Conservation (phyloP, 2,888 invertebrate species). For the Xylophagus ater region DNA sequence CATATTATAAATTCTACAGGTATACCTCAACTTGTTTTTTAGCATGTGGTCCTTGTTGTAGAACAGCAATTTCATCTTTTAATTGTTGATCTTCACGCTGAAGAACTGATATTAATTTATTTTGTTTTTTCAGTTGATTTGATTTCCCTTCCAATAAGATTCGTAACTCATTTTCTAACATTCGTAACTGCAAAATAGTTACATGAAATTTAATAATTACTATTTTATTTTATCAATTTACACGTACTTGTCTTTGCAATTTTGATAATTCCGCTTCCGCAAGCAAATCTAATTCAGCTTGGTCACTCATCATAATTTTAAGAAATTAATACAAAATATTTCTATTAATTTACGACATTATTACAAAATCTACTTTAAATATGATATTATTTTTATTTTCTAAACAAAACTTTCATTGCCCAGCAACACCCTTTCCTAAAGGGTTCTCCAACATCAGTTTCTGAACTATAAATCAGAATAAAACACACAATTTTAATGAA, state of each 20-base stretch:
- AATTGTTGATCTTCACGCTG: conserved; percentile 33
- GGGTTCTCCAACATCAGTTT: too few species aligned
- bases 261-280: conserved; percentile 65
- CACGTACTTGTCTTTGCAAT: conserved; percentile 58
- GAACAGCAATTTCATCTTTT: conserved; percentile 27
- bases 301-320: conserved; percentile 50
- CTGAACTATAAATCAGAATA: too few species aligned
- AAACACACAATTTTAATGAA: too few species aligned
- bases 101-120: conserved; percentile 31
- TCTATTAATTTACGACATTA: too few species aligned
- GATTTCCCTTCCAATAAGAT: conserved; percentile 31
- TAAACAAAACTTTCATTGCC: too few species aligned
- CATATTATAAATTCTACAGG: too few species aligned
- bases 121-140: conserved; percentile 33
- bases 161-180: conserved; percentile 23
- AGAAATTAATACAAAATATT: too few species aligned
- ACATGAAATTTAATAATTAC: too few species aligned
- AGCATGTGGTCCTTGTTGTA: conserved; percentile 34
- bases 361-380: too few species aligned
- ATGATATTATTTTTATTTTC: too few species aligned
- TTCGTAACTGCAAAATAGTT: conserved; percentile 27
- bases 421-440: too few species aligned
- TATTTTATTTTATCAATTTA: conserved; percentile 3
- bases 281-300: conserved; percentile 63
- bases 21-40: conserved; percentile 28